These are phyloP conservation scores for Netelia melanura DNA, from an alignment of 2,888 invertebrate genomes.

Conservation along the genomic window DNA sequence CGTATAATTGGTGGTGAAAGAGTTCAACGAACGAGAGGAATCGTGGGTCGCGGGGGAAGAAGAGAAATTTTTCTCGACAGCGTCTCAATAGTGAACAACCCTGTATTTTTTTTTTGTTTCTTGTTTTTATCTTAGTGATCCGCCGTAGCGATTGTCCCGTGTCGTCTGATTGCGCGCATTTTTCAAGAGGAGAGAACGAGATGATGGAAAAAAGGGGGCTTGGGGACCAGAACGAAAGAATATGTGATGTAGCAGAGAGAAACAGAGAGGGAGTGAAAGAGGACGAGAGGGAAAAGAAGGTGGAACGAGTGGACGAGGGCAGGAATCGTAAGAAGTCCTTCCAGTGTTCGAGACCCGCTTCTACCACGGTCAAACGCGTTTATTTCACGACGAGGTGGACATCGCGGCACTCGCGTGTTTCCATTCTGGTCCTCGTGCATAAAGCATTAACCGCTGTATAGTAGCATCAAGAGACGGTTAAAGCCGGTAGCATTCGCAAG, in stretches of 20 bases:
- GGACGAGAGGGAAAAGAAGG: conserved; percentile 20
- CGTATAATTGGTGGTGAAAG: conserved; percentile 53
- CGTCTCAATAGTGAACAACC: conserved; percentile 71
- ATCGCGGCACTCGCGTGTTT: conserved; percentile 57
- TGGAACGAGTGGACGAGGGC: not conserved
- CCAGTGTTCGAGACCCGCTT: conserved; percentile 50
- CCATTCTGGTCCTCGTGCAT: conserved; percentile 50
- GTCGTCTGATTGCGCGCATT: conserved; percentile 71
- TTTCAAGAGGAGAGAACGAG: conserved; percentile 61
- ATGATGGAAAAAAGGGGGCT: conserved; percentile 53
- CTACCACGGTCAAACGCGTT: conserved; percentile 58
- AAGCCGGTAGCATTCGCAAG: conserved; percentile 76
- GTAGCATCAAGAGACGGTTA: conserved; percentile 56
- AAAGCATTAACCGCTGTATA: conserved; percentile 47
- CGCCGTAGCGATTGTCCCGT: conserved; percentile 67
- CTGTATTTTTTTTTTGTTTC: conserved; percentile 42
- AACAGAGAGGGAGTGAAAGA: conserved; percentile 32
- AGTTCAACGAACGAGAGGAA: conserved; percentile 61
- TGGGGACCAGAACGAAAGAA: conserved; percentile 46
- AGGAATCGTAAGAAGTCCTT: conserved; percentile 50
- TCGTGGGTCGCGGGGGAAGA: conserved; percentile 39
- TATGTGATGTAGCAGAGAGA: conserved; percentile 33
- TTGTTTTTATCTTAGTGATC: conserved; percentile 66
- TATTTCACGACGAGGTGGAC: conserved; percentile 65
- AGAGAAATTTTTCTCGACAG: conserved; percentile 63